These are phyloP conservation scores for Callocephalon fimbriatum DNA, from an alignment of 2,113 vertebrate genomes.

Conservation along the genomic window DNA sequence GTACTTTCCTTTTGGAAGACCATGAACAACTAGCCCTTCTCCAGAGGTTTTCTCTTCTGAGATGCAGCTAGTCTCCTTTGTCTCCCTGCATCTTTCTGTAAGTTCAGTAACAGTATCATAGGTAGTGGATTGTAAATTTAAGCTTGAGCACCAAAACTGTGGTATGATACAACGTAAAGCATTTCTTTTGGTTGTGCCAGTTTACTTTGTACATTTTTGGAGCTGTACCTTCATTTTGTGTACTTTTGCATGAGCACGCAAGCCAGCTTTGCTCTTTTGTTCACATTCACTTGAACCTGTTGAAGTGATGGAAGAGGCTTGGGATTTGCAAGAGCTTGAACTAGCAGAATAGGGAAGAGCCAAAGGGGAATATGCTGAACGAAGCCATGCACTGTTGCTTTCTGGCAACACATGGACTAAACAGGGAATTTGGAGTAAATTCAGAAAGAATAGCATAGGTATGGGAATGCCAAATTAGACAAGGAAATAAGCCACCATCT, in stretches of 20 bases:
- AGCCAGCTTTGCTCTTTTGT: background rate
- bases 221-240: background rate
- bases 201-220: background rate
- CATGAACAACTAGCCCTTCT: background rate
- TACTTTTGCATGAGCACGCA: background rate
- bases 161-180: background rate
- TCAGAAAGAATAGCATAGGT: accelerated
- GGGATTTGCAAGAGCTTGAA: background rate
- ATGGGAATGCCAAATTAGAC: background rate
- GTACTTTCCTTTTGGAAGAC: background rate
- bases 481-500: background rate
- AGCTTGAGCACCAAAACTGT: background rate
- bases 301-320: background rate
- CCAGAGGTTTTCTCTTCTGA: background rate
- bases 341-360: background rate
- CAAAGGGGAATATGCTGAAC: background rate
- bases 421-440: background rate
- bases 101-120: background rate
- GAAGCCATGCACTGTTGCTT: background rate
- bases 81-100: background rate
- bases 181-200: background rate
- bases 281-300: background rate
- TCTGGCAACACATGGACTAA: accelerated
- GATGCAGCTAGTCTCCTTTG: background rate
- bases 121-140: background rate